Conservation (phyloP, 1,140 invertebrate genomes). For the Melitaea cinxia region DNA sequence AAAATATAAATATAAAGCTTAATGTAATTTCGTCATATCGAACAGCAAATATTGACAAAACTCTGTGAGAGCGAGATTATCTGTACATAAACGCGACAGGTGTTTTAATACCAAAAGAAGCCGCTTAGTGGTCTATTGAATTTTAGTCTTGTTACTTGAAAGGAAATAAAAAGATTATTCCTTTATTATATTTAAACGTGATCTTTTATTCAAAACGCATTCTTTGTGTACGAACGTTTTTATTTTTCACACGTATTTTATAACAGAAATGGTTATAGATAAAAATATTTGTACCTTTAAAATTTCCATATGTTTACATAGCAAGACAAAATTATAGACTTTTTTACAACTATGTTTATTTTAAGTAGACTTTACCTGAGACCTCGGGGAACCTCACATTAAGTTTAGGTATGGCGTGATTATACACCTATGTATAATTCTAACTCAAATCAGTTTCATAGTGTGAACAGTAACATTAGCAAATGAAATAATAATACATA, state of each 20-base stretch:
- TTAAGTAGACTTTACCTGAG: too few species aligned
- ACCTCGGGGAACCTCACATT: too few species aligned
- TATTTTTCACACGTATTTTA: neutral
- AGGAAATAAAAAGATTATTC: slow-evolving; percentile 21
- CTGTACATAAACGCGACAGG: slow-evolving; percentile 12
- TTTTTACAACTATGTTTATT: too few species aligned
- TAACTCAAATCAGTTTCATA: too few species aligned
- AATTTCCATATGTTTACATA: too few species aligned
- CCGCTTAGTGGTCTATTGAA: slow-evolving; percentile 21
- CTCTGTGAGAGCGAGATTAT: slow-evolving; percentile 13
- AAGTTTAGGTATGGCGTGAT: too few species aligned
- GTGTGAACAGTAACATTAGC: too few species aligned
- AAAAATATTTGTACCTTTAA: too few species aligned
- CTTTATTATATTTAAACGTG: slow-evolving; percentile 18
- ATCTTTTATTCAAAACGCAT: slow-evolving; percentile 7
- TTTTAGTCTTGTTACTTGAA: slow-evolving; percentile 19
- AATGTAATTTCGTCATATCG: neutral
- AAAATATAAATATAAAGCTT: neutral
- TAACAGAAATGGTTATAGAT: neutral
- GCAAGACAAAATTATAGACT: too few species aligned
- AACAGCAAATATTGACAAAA: neutral
- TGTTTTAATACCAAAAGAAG: slow-evolving; percentile 25
- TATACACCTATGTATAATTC: too few species aligned
- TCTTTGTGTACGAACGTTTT: neutral
- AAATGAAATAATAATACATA: neutral